A percentile compares a stretch with the other conserved stretches of the same genome.
Conservation (phyloP, 2,797 vertebrate species). For the Sandelia bainsii region DNA sequence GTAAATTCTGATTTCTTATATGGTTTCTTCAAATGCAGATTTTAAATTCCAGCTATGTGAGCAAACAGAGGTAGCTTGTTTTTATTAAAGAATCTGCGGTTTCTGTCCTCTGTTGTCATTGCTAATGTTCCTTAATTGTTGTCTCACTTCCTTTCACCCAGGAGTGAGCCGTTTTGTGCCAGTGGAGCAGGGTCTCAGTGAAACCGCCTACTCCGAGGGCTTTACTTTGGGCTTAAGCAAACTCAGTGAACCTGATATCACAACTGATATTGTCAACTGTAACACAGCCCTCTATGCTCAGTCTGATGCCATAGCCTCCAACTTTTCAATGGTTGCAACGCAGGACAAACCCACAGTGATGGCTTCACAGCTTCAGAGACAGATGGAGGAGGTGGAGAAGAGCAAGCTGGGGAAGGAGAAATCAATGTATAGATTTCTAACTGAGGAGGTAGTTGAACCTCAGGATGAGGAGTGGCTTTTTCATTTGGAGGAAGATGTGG, state of each 20-base stretch:
- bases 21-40: neutral
- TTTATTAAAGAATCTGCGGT: neutral
- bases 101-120: neutral
- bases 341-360: conserved; percentile 65
- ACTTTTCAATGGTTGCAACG: conserved; percentile 39
- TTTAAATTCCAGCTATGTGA: neutral
- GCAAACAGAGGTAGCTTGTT: neutral
- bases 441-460: conserved; percentile 35
- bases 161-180: conserved; percentile 1
- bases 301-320: conserved; percentile 34
- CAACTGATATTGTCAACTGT: conserved; percentile 70
- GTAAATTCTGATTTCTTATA: neutral
- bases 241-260: conserved; percentile 66
- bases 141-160: conserved; percentile 15
- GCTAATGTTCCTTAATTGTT: neutral
- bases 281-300: conserved; percentile 76
- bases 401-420: neutral
- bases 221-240: conserved; percentile 76
- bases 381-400: conserved; percentile 18
- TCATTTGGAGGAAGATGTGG: neutral
- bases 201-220: conserved; percentile 60
- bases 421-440: neutral
- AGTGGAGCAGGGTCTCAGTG: neutral
- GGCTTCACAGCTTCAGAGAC: conserved; percentile 56
- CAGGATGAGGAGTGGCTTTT: neutral